Evolutionary conservation across 2,113 vertebrate species (phyloP), one percentile per base, ranked within the genome.

Genomic region (Phaethon lepturus): DNA sequence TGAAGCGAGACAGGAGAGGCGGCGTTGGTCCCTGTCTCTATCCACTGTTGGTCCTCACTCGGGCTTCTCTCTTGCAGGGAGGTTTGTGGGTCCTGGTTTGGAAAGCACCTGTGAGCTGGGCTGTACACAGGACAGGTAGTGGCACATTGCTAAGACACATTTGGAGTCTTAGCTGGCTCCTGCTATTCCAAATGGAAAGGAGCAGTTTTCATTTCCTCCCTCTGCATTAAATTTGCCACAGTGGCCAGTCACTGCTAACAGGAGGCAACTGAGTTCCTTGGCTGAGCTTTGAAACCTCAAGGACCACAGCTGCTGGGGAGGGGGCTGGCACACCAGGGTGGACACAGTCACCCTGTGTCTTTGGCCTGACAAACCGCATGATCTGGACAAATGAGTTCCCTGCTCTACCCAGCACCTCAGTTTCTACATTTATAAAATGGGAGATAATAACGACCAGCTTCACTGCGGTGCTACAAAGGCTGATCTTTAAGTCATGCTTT

Each of bases 221-320:
- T 63, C n/a, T 52, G 0, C 1, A 1, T 81, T 79, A 35, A 25
- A 58, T 53, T 67, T 49, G 60, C 44, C 56, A 12, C 1, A 0
- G 52, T 44, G 86, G 44, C 82, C 69, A 40, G 60, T 40, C 86
- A 22, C 25, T 81, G 90, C 52, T 60, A 25, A 60, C 13, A 75
- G 64, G 55, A 71, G 42, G 26, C 42, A 86, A 59, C 38, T 1
- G 72, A 68, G 52, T 23, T 79, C 47, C 58, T 67, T 44, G 75
- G 42, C 84, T 66, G 59, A 60, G 40, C 45, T 80, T 24, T 33
- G 53, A 47, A 68, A 74, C 28, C 35, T 74, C 26, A 33, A 7
- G 64, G 82, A 23, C 44, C 45, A 3, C 40, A 31, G 89, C 17
- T 11, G 64, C 7, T 5, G 28, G 42, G 50, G 60, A 74, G 69